These are phyloP conservation scores for Stramonita haemastoma DNA, from an alignment of 2,888 invertebrate genomes.

Conservation along the genomic window DNA sequence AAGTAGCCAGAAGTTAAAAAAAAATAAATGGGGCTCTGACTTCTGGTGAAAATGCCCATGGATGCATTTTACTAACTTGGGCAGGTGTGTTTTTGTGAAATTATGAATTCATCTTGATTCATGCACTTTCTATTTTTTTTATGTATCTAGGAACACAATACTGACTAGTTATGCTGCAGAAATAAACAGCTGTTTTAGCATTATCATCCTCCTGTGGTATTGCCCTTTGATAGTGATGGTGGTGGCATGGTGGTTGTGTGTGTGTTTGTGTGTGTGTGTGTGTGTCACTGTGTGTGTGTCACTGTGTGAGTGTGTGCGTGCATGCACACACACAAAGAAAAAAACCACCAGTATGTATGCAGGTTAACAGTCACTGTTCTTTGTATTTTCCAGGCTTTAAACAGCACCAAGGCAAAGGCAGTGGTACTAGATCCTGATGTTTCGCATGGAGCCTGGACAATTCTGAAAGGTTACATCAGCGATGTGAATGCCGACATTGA, in stretches of 20 bases:
- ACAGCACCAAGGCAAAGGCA: constrained; percentile 29
- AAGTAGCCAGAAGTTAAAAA: too few species aligned
- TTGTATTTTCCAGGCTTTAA: constrained; percentile 33
- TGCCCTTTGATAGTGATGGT: background rate
- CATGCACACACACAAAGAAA: background rate
- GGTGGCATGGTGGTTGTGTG: background rate
- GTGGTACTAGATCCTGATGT: constrained; percentile 43
- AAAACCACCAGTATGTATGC: too few species aligned
- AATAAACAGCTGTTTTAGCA: too few species aligned
- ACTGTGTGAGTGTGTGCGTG: constrained; percentile 5
- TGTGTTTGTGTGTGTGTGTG: constrained; percentile 12
- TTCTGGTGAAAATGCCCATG: too few species aligned
- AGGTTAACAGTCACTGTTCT: background rate
- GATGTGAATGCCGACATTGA: constrained; percentile 13
- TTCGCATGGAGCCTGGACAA: constrained; percentile 25
- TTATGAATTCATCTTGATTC: too few species aligned
- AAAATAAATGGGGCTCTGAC: too few species aligned
- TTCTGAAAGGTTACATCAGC: constrained; percentile 28
- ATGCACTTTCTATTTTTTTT: too few species aligned
- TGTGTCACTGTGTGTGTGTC: background rate
- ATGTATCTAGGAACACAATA: too few species aligned
- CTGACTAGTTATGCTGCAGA: too few species aligned
- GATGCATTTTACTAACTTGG: too few species aligned
- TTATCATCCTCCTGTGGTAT: too few species aligned
- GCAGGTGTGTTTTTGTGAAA: too few species aligned